Base-by-base conservation (phyloP, 2,113 vertebrate genomes). In the Stigmatopora argus region DNA sequence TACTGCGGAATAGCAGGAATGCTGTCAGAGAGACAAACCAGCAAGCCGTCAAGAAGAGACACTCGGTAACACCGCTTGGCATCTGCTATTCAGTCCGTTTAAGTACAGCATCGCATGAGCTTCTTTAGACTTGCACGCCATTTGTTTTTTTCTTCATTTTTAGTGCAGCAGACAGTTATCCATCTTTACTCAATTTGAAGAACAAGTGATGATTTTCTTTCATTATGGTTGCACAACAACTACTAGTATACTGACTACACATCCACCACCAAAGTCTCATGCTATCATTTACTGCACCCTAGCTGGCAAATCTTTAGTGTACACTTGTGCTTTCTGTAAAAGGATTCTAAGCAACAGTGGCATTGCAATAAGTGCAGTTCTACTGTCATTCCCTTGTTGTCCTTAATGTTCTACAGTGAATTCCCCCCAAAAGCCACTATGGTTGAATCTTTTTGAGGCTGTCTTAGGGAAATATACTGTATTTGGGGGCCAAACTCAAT, bases 41-140 rank as follows among this genome's bases (percentile, higher is more conserved):
- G 72, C 90, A 92, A 1, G 52, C 71, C 17, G 77, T 80, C 80
- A 86, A 84, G 81, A 92, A 88, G 86, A 90, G 85, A 86, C 86
- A 82, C 69, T 90, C 85, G 91, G 91, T 92, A 92, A 92, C 89
- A 88, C 72, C 83, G 73, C 83, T 84, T 75, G 83, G 79, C 85
- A 83, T 80, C 83, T 80, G 78, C 82, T 87, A 75, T 82, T 88
- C 84, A 86, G 64, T 90, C 82, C 85, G 83, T 89, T 88, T 88
- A 89, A 80, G 77, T 73, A 86, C 81, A 85, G 79, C 90, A 87
- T 88, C 81, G 88, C 89, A 92, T 91, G 89, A 90, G 88, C 87
- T 90, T 91, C 85, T 90, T 91, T 82, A 86, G 74, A 86, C 74
- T 71, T 65, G 83, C 83, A 80, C 84, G 78, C 73, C 75, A 79